Base-by-base conservation (phyloP, 1,140 invertebrate genomes). In the Hydropsyche tenuis region DNA sequence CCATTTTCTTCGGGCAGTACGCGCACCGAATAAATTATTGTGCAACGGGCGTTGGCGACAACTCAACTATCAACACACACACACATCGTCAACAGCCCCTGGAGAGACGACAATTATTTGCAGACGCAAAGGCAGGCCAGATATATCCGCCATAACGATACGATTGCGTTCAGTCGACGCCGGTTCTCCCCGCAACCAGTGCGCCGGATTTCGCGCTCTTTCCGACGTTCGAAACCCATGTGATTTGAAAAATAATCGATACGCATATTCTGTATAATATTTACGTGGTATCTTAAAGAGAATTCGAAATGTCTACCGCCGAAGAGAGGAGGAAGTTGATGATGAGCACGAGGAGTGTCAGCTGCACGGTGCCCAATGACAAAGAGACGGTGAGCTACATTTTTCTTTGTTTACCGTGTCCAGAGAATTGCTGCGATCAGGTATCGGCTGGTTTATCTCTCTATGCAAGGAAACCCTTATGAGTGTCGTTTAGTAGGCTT, bases 381-480 rank as follows among this genome's bases (percentile, higher is more conserved):
- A 77, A 73, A 72, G 76, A 75, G 71, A 77, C 70, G 76, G 76
- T 77, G 76, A 77, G 76, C 51, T 64, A 77, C 73, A 77, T 77
- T 77, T 77, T 77, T 77, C 71, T 77, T 73, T 73, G 30, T 45
- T 77, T 77, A 77, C 76, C 73, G 70, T 75, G 76, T 62, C 73
- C 73, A 68, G 76, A 77, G 71, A 75, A 73, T 75, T 77, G 76
- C 76, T 77, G 76, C 73, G 76, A 73, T 48, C 66, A 77, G 76
- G 76, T 77, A 77, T 60, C 56, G 56, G 23, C 20, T 20, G 22
- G 12, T 60, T 25, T 37, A 37, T 37, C 30, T 37, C 30, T 37
- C 30, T 37, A 37, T 37, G 30, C 30, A 37, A 37, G 30, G 30
- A 37, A 4, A 37, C 3, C 9, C 30, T 37, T 9, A 37, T 37